A percentile compares a stretch with the other conserved stretches of the same genome.
Evolutionary conservation across 2,113 vertebrate species (phyloP).

Genomic region (Planiliza haematocheilus): DNA sequence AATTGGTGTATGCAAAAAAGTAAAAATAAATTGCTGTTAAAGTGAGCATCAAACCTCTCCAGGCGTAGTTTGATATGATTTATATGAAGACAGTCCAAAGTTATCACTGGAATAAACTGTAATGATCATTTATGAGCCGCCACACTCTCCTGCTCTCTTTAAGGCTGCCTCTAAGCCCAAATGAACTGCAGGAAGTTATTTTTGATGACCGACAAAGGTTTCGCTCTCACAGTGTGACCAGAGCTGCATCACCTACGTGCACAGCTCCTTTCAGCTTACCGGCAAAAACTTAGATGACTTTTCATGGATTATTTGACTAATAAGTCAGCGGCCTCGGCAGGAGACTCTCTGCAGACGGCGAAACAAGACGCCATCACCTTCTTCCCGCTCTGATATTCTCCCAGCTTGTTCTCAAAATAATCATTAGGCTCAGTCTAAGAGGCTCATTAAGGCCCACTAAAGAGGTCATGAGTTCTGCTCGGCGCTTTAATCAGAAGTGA

Average conservation of each 20-base stretch:
- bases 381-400: constrained; percentile 30
- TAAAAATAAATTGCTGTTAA: no score
- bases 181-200: neutral
- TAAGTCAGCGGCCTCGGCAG: constrained; percentile 2
- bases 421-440: constrained; percentile 63
- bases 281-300: neutral
- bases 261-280: constrained; percentile 19
- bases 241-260: neutral
- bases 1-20: no score
- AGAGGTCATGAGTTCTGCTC: constrained; percentile 64
- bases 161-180: neutral
- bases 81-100: no score
- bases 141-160: neutral
- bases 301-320: constrained; percentile 29
- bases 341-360: neutral
- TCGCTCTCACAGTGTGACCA: neutral
- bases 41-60: no score
- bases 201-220: neutral
- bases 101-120: no score
- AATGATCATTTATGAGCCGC: neutral
- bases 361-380: constrained; percentile 28
- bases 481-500: constrained; percentile 68
- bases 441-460: constrained; percentile 67
- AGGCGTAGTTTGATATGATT: no score
- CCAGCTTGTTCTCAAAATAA: constrained; percentile 44